Conservation (phyloP, 2,888 invertebrate genomes). For the Fragum fragum region DNA sequence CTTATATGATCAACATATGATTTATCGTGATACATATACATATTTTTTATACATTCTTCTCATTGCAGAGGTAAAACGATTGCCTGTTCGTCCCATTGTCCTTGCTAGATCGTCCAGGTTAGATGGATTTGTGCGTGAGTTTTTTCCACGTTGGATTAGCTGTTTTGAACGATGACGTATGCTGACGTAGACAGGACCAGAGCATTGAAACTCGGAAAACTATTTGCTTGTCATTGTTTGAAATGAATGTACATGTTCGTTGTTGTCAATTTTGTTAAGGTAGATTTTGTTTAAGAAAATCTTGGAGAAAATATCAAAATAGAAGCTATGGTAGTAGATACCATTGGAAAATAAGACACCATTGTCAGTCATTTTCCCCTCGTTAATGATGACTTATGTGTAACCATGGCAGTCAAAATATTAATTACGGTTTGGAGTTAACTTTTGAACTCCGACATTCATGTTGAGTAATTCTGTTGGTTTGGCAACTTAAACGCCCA, state of each 20-base stretch:
- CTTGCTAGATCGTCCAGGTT: conserved; percentile 22
- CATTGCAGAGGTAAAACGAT: conserved; percentile 30
- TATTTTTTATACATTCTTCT: too few relatives aligned
- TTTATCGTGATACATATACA: too few relatives aligned
- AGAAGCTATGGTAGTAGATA: neutral
- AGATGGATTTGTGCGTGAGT: neutral
- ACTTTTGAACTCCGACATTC: too few relatives aligned
- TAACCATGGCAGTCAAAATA: too few relatives aligned
- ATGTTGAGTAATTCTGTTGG: too few relatives aligned
- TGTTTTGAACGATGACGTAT: neutral
- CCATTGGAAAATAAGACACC: neutral
- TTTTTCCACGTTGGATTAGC: neutral
- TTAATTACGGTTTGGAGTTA: too few relatives aligned
- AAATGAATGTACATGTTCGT: neutral
- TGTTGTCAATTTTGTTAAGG: neutral
- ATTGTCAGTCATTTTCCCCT: too few relatives aligned
- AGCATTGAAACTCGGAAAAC: neutral
- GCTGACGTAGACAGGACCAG: neutral
- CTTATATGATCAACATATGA: too few relatives aligned
- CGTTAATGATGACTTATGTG: too few relatives aligned
- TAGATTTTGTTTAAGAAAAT: neutral
- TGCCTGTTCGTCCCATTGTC: conserved; percentile 30
- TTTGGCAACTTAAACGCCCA: too few relatives aligned
- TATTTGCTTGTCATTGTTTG: neutral
- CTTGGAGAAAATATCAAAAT: neutral